Base-by-base conservation (phyloP, 2,113 vertebrate species). In the Podarcis raffonei region DNA sequence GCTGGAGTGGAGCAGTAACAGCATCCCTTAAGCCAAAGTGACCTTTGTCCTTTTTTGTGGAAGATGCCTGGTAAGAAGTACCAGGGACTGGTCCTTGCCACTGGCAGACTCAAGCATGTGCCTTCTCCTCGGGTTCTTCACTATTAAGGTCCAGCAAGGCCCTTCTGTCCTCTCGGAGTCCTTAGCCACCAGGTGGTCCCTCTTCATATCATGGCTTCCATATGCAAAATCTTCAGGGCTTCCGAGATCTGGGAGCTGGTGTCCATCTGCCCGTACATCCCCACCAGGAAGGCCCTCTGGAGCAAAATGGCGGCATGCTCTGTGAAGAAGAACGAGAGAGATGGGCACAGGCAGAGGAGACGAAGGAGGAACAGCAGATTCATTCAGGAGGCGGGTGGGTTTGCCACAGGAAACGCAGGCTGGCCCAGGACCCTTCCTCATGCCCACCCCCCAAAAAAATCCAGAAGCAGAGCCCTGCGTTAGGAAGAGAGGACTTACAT, bases 241-340 rank as follows among this genome's bases (percentile, higher is more conserved):
- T 99, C 99, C 0, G 99, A 97, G 87, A 99, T 99, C 96, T 99
- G 98, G 27, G 98, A 96, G 75, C 99, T 99, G 95, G 99, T 99
- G 96, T 99, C 99, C 0, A 98, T 96, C 95, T 99, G 99, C 85
- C 98, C 97, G 0, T 99, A 99, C 97, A 99, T 98, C 3, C 99
- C 99, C 84, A 99, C 99, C 84, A 99, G 95, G 95, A 99, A 99
- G 0, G 99, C 98, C 32, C 99, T 98, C 96, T 99, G 98, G 83
- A 99, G 96, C 87, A 99, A 84, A 88, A 98, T 98, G 1, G 98
- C 98, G 0, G 98, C 99, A 0, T 99, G 99, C 86, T 99, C 99
- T 99, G 96, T 0, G 81, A 91, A 89, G 91, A 71, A 87, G 23
- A 11, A 16, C 2, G 35, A 88, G 83, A 92, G 79, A 75, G 42